Conservation (phyloP, 2,113 vertebrate species). For the Ceuthmochares aereus region DNA sequence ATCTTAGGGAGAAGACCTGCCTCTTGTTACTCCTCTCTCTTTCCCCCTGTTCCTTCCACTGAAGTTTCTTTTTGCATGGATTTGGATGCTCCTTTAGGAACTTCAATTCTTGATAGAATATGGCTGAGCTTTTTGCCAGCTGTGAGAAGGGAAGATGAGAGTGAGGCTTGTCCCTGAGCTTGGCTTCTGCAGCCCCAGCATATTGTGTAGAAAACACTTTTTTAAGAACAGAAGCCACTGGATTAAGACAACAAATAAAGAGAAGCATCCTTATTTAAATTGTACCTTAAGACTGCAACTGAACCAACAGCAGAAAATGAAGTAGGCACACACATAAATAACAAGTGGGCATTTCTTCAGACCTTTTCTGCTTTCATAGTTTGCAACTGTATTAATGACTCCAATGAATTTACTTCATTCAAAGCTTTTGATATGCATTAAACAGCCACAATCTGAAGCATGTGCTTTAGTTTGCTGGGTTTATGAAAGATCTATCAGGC, state of each 20-base stretch:
- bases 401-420: neutral
- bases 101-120: rapidly evolving
- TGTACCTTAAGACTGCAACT: neutral
- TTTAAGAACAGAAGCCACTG: neutral
- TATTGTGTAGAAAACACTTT: neutral
- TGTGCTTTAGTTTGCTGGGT: neutral
- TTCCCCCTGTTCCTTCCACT: neutral
- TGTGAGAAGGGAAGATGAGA: neutral
- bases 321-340: neutral
- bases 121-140: neutral
- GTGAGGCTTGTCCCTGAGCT: neutral
- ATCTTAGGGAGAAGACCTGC: neutral
- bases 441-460: neutral
- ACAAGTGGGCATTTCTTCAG: neutral
- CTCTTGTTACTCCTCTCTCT: neutral
- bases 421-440: neutral
- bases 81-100: neutral
- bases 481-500: neutral
- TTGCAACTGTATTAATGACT: neutral
- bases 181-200: neutral
- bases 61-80: neutral
- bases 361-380: neutral
- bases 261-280: neutral
- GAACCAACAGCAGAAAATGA: neutral
- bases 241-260: neutral